Conservation (phyloP, 2,113 vertebrate species). For the Erinaceus europaeus region DNA sequence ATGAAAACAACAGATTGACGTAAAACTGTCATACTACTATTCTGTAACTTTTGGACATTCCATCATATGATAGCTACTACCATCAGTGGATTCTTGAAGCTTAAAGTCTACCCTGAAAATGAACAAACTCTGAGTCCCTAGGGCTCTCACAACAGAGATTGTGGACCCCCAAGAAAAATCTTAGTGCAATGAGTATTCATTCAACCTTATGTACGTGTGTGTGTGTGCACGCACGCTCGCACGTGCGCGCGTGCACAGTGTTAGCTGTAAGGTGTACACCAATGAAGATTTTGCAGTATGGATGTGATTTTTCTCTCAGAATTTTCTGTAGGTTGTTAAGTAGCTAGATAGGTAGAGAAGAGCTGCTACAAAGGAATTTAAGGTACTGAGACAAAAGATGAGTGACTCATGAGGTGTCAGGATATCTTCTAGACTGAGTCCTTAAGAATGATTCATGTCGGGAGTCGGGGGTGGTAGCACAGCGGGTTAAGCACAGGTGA, state of each 20-base stretch:
- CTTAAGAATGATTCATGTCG: not conserved
- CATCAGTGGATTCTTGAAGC: not conserved
- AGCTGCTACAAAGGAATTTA: not conserved
- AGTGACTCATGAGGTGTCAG: not conserved
- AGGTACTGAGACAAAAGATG: no score
- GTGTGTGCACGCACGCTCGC: rapidly evolving
- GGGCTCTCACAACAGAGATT: not conserved
- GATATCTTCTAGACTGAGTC: not conserved
- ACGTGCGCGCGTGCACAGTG: not conserved
- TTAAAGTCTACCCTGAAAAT: not conserved
- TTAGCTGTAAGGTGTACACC: rapidly evolving
- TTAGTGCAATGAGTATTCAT: no score
- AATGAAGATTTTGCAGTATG: not conserved
- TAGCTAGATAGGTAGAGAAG: not conserved
- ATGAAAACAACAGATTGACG: not conserved
- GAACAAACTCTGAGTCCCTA: not conserved
- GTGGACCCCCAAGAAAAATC: not conserved
- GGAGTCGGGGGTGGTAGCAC: no score
- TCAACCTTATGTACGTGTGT: rapidly evolving
- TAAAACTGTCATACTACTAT: not conserved
- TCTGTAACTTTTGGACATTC: not conserved
- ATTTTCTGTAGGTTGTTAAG: not conserved
- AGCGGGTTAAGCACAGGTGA: no score
- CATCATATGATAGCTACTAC: not conserved
- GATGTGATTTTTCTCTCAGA: not conserved